Conservation (phyloP, 2,888 invertebrate genomes). For the Drosophila ezoana region DNA sequence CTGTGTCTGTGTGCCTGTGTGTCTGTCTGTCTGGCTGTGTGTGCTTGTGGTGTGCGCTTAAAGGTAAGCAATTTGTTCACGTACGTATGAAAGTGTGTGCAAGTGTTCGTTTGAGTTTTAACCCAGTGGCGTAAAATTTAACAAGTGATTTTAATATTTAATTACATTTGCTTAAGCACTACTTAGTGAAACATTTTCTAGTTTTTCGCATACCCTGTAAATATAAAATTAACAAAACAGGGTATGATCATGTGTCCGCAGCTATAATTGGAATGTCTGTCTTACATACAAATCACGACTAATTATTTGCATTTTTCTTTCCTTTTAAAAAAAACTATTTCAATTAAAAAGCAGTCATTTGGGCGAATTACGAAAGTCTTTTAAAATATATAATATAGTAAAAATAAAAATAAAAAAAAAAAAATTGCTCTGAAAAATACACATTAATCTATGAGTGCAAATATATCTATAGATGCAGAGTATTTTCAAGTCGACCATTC, state of each 20-base stretch:
- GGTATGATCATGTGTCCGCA: too few species aligned
- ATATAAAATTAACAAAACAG: neutral
- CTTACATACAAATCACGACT: too few species aligned
- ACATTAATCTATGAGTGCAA: too few species aligned
- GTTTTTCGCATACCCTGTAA: conserved; percentile 2
- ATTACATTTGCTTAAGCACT: conserved; percentile 23
- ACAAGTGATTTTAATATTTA: conserved; percentile 36
- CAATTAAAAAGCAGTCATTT: too few species aligned
- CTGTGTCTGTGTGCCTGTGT: neutral
- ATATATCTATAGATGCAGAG: neutral
- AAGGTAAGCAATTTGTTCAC: conserved; percentile 55
- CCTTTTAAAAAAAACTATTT: too few species aligned
- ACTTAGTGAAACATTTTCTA: conserved; percentile 5
- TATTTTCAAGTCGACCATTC: neutral
- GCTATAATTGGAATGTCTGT: too few species aligned
- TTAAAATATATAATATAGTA: too few species aligned
- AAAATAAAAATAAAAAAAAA: too few species aligned
- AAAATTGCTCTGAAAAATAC: too few species aligned
- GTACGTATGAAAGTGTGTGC: conserved; percentile 5
- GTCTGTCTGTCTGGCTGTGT: neutral
- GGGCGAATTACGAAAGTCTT: too few species aligned
- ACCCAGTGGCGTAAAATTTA: conserved; percentile 24
- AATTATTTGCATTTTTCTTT: too few species aligned
- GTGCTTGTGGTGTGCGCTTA: conserved; percentile 46
- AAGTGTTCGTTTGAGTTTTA: conserved; percentile 18